Evolutionary conservation across 92 coral and sea anemone species (phyloP).

Genomic region (Phymanthus crucifer): DNA sequence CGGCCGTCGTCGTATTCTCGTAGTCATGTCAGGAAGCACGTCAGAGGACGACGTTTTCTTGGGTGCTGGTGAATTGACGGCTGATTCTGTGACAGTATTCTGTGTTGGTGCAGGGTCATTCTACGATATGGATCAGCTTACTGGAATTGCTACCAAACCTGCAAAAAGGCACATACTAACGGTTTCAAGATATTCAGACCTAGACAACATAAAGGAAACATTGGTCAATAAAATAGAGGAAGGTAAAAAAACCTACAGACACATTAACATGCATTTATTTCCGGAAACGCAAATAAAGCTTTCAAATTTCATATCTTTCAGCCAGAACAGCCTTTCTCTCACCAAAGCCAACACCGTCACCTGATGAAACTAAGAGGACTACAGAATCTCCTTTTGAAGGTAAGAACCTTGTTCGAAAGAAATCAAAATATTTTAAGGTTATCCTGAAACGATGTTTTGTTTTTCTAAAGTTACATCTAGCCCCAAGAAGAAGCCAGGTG

Average conservation of each 20-base stretch:
- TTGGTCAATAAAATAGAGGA: constrained; percentile 70
- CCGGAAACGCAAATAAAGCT: background rate
- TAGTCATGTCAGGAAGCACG: constrained; percentile 70
- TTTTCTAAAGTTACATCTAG: background rate
- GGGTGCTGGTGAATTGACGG: constrained; percentile 60
- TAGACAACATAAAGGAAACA: constrained; percentile 36
- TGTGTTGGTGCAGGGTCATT: constrained; percentile 71
- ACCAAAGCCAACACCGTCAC: constrained; percentile 34
- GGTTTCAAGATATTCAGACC: constrained; percentile 27
- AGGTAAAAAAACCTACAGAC: constrained; percentile 36
- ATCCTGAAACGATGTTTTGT: background rate
- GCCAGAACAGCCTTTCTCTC: constrained; percentile 30
- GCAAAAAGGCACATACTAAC: constrained; percentile 50
- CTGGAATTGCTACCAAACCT: constrained; percentile 66
- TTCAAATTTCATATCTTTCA: background rate
- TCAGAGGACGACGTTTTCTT: constrained; percentile 77
- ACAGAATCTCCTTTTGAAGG: constrained; percentile 28
- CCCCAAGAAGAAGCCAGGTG: background rate
- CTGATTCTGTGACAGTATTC: constrained; percentile 59
- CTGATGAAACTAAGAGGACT: constrained; percentile 2
- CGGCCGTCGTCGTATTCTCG: constrained; percentile 72
- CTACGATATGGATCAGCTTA: constrained; percentile 59
- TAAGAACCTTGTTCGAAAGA: background rate
- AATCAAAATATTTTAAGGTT: background rate
- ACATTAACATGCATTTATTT: background rate